Evolutionary conservation across 2,113 vertebrate species (phyloP).

Genomic region (Eulemur rufifrons): DNA sequence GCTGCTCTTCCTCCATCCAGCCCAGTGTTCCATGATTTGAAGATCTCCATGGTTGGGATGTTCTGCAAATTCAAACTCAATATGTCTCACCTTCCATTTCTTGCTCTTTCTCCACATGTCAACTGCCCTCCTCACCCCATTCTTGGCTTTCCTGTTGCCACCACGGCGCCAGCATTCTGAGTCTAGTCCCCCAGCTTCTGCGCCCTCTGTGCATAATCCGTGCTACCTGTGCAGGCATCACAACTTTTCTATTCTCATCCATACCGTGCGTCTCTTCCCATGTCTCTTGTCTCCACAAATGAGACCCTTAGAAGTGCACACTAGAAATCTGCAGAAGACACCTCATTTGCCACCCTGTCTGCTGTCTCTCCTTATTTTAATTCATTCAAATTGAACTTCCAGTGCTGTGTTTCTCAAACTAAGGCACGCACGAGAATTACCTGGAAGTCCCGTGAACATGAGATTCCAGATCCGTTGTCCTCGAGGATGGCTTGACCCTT

Average conservation of each 20-base stretch:
- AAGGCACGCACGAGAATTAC: background rate
- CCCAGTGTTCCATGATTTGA: background rate
- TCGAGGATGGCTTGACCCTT: background rate
- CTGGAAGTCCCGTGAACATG: background rate
- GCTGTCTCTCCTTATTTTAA: background rate
- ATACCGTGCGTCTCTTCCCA: background rate
- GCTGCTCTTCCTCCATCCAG: too few relatives aligned
- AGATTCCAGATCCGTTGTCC: background rate
- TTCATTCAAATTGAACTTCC: background rate
- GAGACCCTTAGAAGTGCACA: background rate
- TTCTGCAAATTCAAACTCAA: background rate
- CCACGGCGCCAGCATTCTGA: background rate
- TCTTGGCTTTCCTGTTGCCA: background rate
- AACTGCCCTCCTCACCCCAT: accelerated
- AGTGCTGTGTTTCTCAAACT: background rate
- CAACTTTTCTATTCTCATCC: background rate
- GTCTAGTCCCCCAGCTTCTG: background rate
- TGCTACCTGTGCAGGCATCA: accelerated
- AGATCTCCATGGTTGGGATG: background rate
- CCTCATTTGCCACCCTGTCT: background rate
- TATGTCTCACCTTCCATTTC: background rate
- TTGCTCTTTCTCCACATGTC: background rate
- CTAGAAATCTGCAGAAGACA: background rate
- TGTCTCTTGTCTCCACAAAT: background rate
- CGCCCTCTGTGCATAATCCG: background rate